Conservation (phyloP, 2,888 invertebrate genomes). For the Argyresthia goedartella region DNA sequence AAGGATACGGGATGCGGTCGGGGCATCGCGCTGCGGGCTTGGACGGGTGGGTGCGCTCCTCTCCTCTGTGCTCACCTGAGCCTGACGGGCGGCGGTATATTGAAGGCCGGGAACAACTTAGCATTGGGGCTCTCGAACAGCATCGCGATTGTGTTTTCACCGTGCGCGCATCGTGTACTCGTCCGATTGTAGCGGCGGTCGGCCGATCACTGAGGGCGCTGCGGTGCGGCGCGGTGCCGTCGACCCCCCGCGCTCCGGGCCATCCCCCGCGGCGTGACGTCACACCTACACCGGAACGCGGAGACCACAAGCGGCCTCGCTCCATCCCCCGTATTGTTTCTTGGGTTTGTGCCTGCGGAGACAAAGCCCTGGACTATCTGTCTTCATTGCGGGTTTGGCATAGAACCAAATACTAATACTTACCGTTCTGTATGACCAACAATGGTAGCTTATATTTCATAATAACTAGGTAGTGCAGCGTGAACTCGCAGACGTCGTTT, state of each 20-base stretch:
- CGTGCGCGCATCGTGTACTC: slow-evolving; percentile 42
- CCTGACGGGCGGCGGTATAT: slow-evolving; percentile 78
- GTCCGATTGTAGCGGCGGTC: slow-evolving; percentile 41
- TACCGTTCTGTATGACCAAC: too few species aligned
- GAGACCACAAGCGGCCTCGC: background rate
- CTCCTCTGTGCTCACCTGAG: slow-evolving; percentile 49
- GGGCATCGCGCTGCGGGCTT: background rate
- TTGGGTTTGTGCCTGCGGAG: background rate
- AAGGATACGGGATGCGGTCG: slow-evolving; percentile 1
- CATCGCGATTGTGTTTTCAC: slow-evolving; percentile 69
- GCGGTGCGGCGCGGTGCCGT: slow-evolving; percentile 22
- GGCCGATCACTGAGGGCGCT: slow-evolving; percentile 47
- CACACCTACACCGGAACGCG: slow-evolving; percentile 27
- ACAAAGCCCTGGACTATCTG: too few species aligned
- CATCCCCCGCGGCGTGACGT: slow-evolving; percentile 37
- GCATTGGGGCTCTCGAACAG: slow-evolving; percentile 81
- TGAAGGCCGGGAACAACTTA: slow-evolving; percentile 77
- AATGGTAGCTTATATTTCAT: too few species aligned
- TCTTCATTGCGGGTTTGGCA: too few species aligned
- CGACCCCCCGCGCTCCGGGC: slow-evolving; percentile 15
- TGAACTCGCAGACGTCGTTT: too few species aligned
- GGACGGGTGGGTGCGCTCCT: background rate
- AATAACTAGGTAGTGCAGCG: too few species aligned
- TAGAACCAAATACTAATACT: too few species aligned
- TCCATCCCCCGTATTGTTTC: background rate